Base-by-base conservation (phyloP, 2,113 vertebrate genomes). In the Siniperca knerii region DNA sequence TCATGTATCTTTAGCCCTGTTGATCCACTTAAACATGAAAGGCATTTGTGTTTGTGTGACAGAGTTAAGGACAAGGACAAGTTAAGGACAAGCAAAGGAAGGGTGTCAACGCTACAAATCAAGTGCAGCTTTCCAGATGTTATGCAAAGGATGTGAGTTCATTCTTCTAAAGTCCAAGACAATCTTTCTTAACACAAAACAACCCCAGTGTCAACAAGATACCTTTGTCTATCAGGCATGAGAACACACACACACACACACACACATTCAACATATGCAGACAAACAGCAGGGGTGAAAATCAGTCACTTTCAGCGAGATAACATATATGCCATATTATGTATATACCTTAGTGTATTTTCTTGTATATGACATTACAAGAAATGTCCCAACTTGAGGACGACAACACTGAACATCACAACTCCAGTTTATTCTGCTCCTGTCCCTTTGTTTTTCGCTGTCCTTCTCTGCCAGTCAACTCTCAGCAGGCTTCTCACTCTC, bases 91-190 rank as follows among this genome's bases (percentile, higher is more conserved):
- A 85, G 85, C 21, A 58, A 77, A 92, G 95, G 95, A 96, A 95
- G 95, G 94, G 95, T 84, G 96, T 90, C 89, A 88, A 66, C 89
- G 2, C 23, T 61, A 21, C 75, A 68, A 48, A 57, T 92, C 84
- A 75, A 90, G 91, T 92, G 86, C 78, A 93, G 93, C 82, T 94
- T 95, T 95, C 95, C 94, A 96, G 94, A 96, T 96, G 95, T 95
- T 92, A 52, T 86, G 71, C 58, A 88, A 86, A 95, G 94, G 94
- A 95, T 94, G 87, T 94, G 93, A 93, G 82, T 86, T 93, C 70
- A 94, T 93, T 90, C 83, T 81, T 87, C 48, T 77, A 37, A 82
- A 57, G 87, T 75, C 79, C 77, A 71, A 86, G 79, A 90, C 83
- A 88, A 71, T 89, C 79, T 89, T 29, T 89, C 42, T 78, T 20